Percentiles rank a stretch among this genome's conserved stretches.
phyloP scores from a whole-genome alignment of 2,113 vertebrate genomes.

The Xyliphius kryptos region DNA sequence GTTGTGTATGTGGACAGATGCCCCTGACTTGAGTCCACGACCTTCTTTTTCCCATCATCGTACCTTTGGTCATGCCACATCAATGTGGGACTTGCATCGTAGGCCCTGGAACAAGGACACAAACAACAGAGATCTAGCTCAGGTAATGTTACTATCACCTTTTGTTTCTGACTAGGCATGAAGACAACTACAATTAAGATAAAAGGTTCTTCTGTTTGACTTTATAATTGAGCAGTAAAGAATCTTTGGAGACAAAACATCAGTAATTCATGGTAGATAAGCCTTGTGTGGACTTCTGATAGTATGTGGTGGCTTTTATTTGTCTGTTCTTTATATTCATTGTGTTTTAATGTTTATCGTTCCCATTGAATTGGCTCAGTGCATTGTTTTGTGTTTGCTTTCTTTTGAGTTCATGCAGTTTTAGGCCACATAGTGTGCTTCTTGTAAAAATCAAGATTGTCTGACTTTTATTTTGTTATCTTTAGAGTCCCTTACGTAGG shows the following conservation, averaged over 20 bases:
- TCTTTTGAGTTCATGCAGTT: neutral
- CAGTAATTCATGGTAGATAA: slow-evolving; percentile 13
- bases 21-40: slow-evolving; percentile 52
- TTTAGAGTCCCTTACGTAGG: slow-evolving; percentile 55
- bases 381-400: neutral
- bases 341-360: neutral
- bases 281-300: neutral
- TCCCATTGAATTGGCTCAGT: neutral
- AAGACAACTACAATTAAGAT: neutral
- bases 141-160: slow-evolving; percentile 27
- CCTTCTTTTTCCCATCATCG: slow-evolving; percentile 44
- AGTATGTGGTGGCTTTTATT: neutral
- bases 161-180: neutral
- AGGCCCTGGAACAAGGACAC: slow-evolving; percentile 23
- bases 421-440: neutral
- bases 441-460: neutral
- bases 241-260: slow-evolving; percentile 2
- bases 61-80: neutral
- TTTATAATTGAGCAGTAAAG: slow-evolving; percentile 4
- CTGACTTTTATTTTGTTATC: neutral
- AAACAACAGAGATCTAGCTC: slow-evolving; percentile 23
- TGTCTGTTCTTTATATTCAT: neutral
- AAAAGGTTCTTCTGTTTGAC: slow-evolving; percentile 16
- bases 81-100: slow-evolving; percentile 32
- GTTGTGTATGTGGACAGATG: slow-evolving; percentile 37